Percentiles rank a stretch among this genome's conserved stretches.
phyloP scores from a whole-genome alignment of 2,888 invertebrate genomes.

The Anticlea derivata region DNA sequence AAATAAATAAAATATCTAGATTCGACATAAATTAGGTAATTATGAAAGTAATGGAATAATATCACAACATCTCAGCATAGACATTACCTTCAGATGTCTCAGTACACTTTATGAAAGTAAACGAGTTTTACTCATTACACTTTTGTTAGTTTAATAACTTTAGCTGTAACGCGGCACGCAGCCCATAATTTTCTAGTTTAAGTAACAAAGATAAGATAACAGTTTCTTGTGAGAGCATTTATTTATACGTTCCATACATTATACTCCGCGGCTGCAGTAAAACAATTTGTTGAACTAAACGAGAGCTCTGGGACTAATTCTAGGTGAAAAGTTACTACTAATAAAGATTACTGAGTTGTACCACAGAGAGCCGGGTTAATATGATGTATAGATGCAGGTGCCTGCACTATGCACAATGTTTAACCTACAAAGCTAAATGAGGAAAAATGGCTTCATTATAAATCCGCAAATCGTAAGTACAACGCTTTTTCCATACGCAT shows the following conservation, averaged over 20 bases:
- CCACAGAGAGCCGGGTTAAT: conserved; percentile 35
- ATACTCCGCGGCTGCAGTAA: conserved; percentile 41
- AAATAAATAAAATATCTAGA: no score
- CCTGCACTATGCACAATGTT: conserved; percentile 23
- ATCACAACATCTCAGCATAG: no score
- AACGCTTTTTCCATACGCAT: no score
- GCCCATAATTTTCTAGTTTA: conserved; percentile 17
- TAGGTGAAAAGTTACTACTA: conserved; percentile 56
- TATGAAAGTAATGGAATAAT: no score
- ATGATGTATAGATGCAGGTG: conserved; percentile 36
- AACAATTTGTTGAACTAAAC: conserved; percentile 53
- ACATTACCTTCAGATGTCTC: no score
- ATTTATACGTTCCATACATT: conserved; percentile 29
- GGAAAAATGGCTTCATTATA: conserved; percentile 1
- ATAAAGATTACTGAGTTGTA: conserved; percentile 52
- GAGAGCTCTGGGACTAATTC: conserved; percentile 54
- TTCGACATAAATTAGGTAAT: no score
- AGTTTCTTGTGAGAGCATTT: conserved; percentile 31
- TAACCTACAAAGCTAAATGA: conserved; percentile 11
- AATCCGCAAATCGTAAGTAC: no score
- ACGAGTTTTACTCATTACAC: no score
- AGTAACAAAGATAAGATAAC: conserved; percentile 24
- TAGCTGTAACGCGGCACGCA: no score
- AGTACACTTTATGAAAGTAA: no score
- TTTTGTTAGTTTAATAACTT: no score